Evolutionary conservation across 2,888 invertebrate genomes (phyloP), one percentile per base, ranked within the genome.

Genomic region (Ormyrus thymus): DNA sequence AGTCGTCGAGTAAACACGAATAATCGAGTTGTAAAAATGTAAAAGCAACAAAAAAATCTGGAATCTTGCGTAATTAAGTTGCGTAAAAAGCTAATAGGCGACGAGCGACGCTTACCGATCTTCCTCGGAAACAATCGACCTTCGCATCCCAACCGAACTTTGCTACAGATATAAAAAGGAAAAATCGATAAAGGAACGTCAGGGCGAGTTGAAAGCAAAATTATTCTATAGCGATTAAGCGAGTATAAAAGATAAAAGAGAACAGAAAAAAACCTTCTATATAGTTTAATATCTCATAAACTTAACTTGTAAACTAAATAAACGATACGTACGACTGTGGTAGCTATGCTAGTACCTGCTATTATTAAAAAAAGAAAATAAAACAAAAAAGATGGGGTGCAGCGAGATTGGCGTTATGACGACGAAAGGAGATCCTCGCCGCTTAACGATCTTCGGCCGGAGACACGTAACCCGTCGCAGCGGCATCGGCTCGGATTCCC

Each of bases 331-430:
- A 90, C 89, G 90, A 89, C 90, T 90, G 90, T 90, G 90, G 90
- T 90, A 90, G 90, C 90, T 91, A 90, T 90, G 90, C 89, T 90
- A 90, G 91, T 90, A 90, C 91, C 91, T 91, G 91, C 90, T 90
- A 89, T 89, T 76, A 73, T 70, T 76, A 78, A 79, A 79, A 53
- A 76, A 71, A 59, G 10, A 66, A 71, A 71, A 79, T 45, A 69
- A 56, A 80, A 76, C 62, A 71, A 71, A 56, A 76, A 51, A 15
- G 6, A 3, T 29, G 29, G 29, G 29, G 29, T 3, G 29, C 2
- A 29, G 29, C 4, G 29, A 29, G 29, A 29, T 29, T 3, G 29
- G 3, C 29, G 29, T 29, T 29, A 29, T 29, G 29, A 29, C 29
- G 29, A 29, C 29, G 29, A 3, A 29, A 29, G 29, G 29, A 29